phyloP scores from a whole-genome alignment of 2,888 invertebrate species.

The Lumbricus terrestris region DNA sequence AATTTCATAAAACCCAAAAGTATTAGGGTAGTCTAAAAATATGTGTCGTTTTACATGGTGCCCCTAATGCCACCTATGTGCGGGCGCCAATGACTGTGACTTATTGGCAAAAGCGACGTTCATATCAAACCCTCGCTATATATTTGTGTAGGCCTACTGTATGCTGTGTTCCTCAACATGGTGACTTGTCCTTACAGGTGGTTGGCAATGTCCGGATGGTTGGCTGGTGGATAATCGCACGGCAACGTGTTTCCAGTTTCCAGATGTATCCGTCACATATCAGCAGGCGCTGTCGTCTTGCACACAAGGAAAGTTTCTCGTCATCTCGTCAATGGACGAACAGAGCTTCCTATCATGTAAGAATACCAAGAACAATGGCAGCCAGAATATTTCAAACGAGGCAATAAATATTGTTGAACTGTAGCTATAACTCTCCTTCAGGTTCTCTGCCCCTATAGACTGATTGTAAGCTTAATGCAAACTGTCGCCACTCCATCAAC shows the following conservation, averaged over 20 bases:
- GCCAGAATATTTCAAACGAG: background rate
- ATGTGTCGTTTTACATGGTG: too few relatives aligned
- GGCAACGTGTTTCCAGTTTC: constrained; percentile 4
- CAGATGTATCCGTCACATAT: background rate
- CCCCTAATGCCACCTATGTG: too few relatives aligned
- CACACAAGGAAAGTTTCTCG: background rate
- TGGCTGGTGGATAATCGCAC: background rate
- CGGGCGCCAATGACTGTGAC: too few relatives aligned
- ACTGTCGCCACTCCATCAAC: too few relatives aligned
- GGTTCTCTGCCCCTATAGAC: too few relatives aligned
- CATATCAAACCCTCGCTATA: background rate
- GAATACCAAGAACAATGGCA: background rate
- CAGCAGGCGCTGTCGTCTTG: background rate
- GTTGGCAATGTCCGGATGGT: constrained; percentile 17
- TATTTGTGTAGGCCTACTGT: too few relatives aligned
- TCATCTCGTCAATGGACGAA: background rate
- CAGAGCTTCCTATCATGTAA: constrained; percentile 19
- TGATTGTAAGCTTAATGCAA: too few relatives aligned
- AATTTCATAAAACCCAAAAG: too few relatives aligned
- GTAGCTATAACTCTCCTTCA: background rate
- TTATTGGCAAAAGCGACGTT: too few relatives aligned
- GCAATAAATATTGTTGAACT: background rate
- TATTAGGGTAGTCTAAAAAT: too few relatives aligned
- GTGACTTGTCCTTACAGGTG: background rate
- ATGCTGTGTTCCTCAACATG: background rate